These are phyloP conservation scores for Drosophila meridiana DNA, from an alignment of 2,888 invertebrate genomes.

Conservation along the genomic window DNA sequence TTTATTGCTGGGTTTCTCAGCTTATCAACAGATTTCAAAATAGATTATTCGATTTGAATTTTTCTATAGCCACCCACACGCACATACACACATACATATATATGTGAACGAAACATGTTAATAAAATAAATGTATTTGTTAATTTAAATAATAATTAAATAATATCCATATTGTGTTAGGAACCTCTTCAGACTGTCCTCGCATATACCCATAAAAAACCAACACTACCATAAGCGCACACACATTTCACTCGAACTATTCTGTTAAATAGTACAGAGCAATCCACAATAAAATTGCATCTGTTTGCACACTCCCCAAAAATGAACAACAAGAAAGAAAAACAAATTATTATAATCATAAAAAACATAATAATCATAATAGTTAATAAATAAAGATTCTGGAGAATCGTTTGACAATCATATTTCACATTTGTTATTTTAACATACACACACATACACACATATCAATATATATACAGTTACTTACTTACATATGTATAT, in stretches of 20 bases:
- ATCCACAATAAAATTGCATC: slow-evolving; percentile 16
- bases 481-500: neutral
- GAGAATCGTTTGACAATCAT: slow-evolving; percentile 57
- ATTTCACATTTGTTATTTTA: slow-evolving; percentile 62
- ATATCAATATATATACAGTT: neutral
- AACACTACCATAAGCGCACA: neutral
- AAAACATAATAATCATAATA: slow-evolving; percentile 29
- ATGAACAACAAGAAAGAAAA: neutral
- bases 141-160: neutral
- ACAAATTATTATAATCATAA: slow-evolving; percentile 15
- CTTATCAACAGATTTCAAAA: slow-evolving; percentile 7
- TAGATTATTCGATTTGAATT: neutral
- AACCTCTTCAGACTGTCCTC: neutral
- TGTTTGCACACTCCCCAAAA: slow-evolving; percentile 8
- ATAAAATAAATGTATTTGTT: neutral
- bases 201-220: neutral
- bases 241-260: neutral
- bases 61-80: neutral
- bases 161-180: neutral
- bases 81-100: neutral
- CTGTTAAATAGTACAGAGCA: slow-evolving; percentile 19
- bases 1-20: slow-evolving; percentile 9
- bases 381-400: slow-evolving; percentile 59
- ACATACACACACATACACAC: slow-evolving; percentile 22
- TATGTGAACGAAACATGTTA: neutral